Percentiles rank a stretch among this genome's conserved stretches.
Evolutionary conservation across 2,888 invertebrate species (phyloP).

Genomic region (Phytoseiulus persimilis): DNA sequence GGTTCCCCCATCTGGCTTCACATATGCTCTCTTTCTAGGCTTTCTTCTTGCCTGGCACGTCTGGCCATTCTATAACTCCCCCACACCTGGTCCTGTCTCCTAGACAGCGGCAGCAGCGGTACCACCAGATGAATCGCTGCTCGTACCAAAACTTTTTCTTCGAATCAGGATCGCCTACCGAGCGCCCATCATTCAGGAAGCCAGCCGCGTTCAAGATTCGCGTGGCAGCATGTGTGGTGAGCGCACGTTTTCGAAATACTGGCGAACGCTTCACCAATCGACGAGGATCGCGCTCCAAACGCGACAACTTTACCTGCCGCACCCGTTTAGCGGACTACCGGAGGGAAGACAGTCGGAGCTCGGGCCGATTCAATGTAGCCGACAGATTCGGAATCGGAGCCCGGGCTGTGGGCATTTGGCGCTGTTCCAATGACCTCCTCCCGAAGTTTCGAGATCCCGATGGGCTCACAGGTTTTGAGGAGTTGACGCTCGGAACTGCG

Average conservation of each 20-base stretch:
- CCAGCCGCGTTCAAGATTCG: not conserved
- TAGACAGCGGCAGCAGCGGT: not conserved
- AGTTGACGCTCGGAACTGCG: not conserved
- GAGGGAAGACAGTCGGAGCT: not conserved
- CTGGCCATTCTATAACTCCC: not conserved
- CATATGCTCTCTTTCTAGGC: not conserved
- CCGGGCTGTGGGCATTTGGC: too few relatives aligned
- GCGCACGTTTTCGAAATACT: not conserved
- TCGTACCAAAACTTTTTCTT: not conserved
- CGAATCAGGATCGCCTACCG: not conserved
- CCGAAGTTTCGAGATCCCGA: too few relatives aligned
- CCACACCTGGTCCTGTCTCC: not conserved
- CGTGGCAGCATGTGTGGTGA: not conserved
- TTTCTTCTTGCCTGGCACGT: not conserved
- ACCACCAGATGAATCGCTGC: not conserved
- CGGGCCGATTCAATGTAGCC: not conserved
- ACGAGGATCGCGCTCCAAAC: not conserved
- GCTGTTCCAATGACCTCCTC: too few relatives aligned
- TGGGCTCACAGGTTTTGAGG: not conserved
- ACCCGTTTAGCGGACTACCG: too few relatives aligned
- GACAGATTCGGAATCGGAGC: not conserved
- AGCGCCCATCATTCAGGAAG: not conserved
- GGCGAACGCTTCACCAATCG: not conserved
- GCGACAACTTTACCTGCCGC: not conserved
- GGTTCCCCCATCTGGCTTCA: not conserved